Base-by-base conservation (phyloP, 1,140 invertebrate genomes). In the Potamilus streckersoni region DNA sequence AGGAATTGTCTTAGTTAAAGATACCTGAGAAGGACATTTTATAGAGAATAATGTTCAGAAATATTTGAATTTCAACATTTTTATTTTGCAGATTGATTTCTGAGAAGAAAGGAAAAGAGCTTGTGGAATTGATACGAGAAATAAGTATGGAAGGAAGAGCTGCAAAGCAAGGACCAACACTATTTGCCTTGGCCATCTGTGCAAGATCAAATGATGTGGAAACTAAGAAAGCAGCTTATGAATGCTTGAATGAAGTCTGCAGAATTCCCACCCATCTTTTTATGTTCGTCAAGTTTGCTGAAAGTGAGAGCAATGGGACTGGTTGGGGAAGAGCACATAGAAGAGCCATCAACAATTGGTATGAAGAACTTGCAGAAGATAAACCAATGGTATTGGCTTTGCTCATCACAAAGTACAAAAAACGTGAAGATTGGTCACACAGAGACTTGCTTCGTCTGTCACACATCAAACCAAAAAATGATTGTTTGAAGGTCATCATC, bases 381-480 rank as follows among this genome's bases (percentile, higher is more conserved):
- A 86, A 92, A 31, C 90, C 93, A 5, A 86, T 92, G 80, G 90
- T 91, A 64, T 87, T 94, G 11, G 93, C 93, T 3, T 91, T 92
- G 80, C 92, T 92, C 70, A 89, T 94, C 0, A 93, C 93, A 2
- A 92, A 92, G 85, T 93, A 92, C 56, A 91, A 90, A 78, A 90
- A 91, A 2, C 91, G 93, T 79, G 91, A 93, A 82, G 93, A 93
- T 2, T 94, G 93, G 89, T 92, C 92, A 2, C 94, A 95, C 84
- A 93, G 92, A 76, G 94, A 94, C 80, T 88, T 94, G 13, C 86
- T 95, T 2, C 92, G 93, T 78, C 91, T 94, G 58, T 90, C 92
- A 23, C 94, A 95, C 89, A 80, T 92, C 8, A 92, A 92, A 80
- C 80, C 87, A 23, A 85, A 84, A 31, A 69, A 76, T 61, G 73